Base-by-base conservation (phyloP, 2,888 invertebrate genomes). In the Aelia acuminata region DNA sequence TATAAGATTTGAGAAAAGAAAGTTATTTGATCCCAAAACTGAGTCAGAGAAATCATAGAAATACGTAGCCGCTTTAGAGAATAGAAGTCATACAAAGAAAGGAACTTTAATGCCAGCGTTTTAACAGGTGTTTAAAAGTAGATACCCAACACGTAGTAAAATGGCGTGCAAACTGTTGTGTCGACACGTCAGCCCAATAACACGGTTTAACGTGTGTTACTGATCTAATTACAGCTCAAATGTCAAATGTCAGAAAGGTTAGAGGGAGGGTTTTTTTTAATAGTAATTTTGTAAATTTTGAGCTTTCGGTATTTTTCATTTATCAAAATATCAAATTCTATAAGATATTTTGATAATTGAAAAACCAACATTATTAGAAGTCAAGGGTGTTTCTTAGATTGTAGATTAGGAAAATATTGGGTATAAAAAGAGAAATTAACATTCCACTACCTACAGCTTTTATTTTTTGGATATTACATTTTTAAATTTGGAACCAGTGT, bases 121-220 rank as follows among this genome's bases (percentile, higher is more conserved):
- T 31, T 70, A 70, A 70, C 31, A 35, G 31, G 63, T 70, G 31
- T 35, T 70, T 70, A 70, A 7, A 70, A 70, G 31, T 31, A n/a
- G n/a, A n/a, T n/a, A 35, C 18, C 31, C 18, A 70, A 70, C 7
- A 70, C 63, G 63, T 70, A 35, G 63, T 20, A 70, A 35, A 70
- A 70, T 31, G 63, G 18, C 63, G 63, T 70, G 35, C 63, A 70
- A 70, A 70, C 63, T 70, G 63, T 70, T 70, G 31, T 35, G 63
- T 70, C 63, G 35, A 70, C 35, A 35, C 31, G 31, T 70, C 63
- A 70, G 63, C n/a, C 35, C 63, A 70, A 70, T 70, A 70, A 35
- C 63, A 70, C 31, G 63, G 18, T 31, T 70, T 26, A 18, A 20
- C 18, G 63, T 35, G 3, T 70, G 63, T 70, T 35, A 20, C 63